Evolutionary conservation across 2,113 vertebrate genomes (phyloP), one percentile per base, ranked within the genome.

Genomic region (Cheirogaleus medius): DNA sequence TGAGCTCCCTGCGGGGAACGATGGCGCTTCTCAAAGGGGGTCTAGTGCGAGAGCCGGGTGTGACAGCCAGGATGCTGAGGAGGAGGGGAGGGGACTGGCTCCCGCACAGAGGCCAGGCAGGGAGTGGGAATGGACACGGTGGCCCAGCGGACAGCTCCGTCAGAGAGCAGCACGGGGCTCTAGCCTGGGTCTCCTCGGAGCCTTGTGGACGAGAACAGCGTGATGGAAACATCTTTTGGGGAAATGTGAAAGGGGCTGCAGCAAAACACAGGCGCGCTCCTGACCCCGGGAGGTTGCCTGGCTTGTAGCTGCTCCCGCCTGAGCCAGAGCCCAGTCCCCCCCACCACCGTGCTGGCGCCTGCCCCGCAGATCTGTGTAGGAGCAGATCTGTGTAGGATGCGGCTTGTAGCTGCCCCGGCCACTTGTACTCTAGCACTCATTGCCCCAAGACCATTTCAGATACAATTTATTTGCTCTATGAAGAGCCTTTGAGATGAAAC

Each of bases 401-500:
- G 1, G 25, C 39, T 47, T 47, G 17, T 2, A 20, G 63, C 34
- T 34, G 39, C 69, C 60, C 20, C 11, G 12, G 13, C 18, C 20
- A 68, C 17, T 8, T 5, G n/a, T 5, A 12, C 52, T 47, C 37
- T 18, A 69, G 64, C 81, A 68, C 47, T 1, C 4, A 27, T 12
- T 44, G 12, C 49, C 54, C 44, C 10, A 37, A 83, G 69, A 52
- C 27, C 60, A 23, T 18, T 80, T 88, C 29, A 14, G 56, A 34
- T 15, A 13, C 14, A 23, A 87, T 63, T 73, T 64, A 69, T 82
- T 56, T 83, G 37, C 69, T 58, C 34, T 83, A 3, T 76, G 25
- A 90, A 44, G 60, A 87, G 71, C 71, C 34, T 91, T 91, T 90
- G 85, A 69, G 86, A 76, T 52, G 29, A 97, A 83, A 69, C 49